phyloP scores from a whole-genome alignment of 92 coral and sea anemone genomes.

The Plumapathes pennacea region DNA sequence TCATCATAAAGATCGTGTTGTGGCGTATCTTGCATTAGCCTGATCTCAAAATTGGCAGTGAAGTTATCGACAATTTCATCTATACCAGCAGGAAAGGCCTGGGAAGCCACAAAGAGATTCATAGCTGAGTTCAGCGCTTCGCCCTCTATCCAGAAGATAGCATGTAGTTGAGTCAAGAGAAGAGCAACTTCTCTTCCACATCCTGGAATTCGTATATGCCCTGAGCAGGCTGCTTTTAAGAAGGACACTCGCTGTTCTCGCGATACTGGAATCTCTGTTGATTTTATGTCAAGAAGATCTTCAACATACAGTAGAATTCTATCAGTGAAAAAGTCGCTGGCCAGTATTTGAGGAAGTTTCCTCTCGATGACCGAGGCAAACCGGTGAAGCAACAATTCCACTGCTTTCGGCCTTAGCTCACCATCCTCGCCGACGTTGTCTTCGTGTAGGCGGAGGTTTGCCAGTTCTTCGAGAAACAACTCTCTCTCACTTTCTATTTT shows the following conservation, averaged over 20 bases:
- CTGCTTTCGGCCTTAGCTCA: slow-evolving; percentile 43
- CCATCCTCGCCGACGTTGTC: slow-evolving; percentile 62
- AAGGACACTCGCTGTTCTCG: slow-evolving; percentile 59
- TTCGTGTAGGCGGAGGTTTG: slow-evolving; percentile 55
- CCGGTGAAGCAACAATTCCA: slow-evolving; percentile 28
- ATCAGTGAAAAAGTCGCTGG: slow-evolving; percentile 25
- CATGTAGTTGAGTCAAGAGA: slow-evolving; percentile 40
- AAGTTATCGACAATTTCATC: background rate
- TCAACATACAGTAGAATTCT: slow-evolving; percentile 55
- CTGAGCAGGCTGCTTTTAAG: slow-evolving; percentile 62
- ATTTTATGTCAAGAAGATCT: slow-evolving; percentile 74
- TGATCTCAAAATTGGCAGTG: background rate
- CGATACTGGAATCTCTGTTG: slow-evolving; percentile 53
- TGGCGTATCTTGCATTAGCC: no score
- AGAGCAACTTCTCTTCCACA: slow-evolving; percentile 16
- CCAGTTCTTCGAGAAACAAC: slow-evolving; percentile 69
- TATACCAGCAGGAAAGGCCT: background rate
- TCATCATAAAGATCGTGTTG: no score
- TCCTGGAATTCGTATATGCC: slow-evolving; percentile 11
- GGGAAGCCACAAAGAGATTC: slow-evolving; percentile 18
- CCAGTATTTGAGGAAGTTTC: slow-evolving; percentile 58
- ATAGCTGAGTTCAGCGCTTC: slow-evolving; percentile 24
- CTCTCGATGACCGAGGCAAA: slow-evolving; percentile 57
- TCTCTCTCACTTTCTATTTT: slow-evolving; percentile 66
- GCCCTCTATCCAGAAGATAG: slow-evolving; percentile 43